phyloP scores from a whole-genome alignment of 2,113 vertebrate species.

The Nettapus auritus region DNA sequence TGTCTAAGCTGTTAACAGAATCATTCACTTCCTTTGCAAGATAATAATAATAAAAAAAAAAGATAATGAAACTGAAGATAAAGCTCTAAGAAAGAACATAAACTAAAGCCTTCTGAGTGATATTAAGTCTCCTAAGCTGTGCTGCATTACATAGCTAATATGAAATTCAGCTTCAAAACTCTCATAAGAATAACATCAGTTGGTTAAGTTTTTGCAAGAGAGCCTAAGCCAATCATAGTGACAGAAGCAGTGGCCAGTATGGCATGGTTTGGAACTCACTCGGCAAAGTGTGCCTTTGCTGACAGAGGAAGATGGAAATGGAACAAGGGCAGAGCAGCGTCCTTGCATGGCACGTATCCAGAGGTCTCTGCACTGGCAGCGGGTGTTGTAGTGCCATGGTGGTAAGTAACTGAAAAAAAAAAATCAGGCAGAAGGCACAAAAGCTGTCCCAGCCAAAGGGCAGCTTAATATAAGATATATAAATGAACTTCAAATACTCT shows the following conservation, averaged over 20 bases:
- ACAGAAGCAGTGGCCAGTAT: background rate
- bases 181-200: background rate
- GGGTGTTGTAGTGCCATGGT: background rate
- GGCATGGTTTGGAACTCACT: background rate
- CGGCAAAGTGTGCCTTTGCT: background rate
- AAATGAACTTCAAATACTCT: background rate
- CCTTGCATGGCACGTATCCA: background rate
- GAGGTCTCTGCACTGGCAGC: background rate
- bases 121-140: background rate
- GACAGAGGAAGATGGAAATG: background rate
- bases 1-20: background rate
- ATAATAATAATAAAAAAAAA: background rate
- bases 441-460: background rate
- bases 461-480: background rate
- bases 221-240: rapidly evolving
- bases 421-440: background rate
- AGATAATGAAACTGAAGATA: background rate
- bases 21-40: background rate
- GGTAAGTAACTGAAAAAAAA: background rate
- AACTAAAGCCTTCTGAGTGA: background rate
- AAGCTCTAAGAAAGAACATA: background rate
- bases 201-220: background rate
- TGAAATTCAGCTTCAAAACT: background rate
- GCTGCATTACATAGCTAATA: background rate
- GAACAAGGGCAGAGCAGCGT: background rate